These are phyloP conservation scores for Apocrypta bakeri DNA, from an alignment of 1,140 invertebrate species.

Conservation along the genomic window DNA sequence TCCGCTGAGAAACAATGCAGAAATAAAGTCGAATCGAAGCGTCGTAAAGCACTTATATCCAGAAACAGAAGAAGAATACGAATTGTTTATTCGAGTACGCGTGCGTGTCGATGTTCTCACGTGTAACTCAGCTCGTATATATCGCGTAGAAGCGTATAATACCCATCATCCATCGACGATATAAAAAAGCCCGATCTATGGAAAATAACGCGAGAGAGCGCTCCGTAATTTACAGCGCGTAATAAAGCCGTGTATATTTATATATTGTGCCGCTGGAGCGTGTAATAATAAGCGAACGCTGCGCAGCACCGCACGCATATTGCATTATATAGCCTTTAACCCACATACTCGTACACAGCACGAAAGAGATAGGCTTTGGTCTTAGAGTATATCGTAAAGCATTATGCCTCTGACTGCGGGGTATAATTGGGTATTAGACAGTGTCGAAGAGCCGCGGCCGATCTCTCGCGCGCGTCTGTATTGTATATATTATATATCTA, in stretches of 20 bases:
- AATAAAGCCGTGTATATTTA: slow-evolving; percentile 56
- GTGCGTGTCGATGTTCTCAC: slow-evolving; percentile 24
- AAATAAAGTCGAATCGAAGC: too few species aligned
- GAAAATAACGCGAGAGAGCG: slow-evolving; percentile 50
- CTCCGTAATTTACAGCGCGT: slow-evolving; percentile 49
- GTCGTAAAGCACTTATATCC: too few species aligned
- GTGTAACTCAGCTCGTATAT: slow-evolving; percentile 11
- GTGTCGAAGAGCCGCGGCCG: slow-evolving; percentile 8
- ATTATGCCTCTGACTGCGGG: slow-evolving; percentile 2
- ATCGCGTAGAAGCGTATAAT: background rate
- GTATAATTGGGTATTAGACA: slow-evolving; percentile 39
- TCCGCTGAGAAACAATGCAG: too few species aligned
- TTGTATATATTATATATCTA: too few species aligned
- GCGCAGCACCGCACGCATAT: slow-evolving; percentile 7
- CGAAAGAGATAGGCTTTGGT: background rate
- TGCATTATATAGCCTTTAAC: slow-evolving; percentile 20
- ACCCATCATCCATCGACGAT: background rate
- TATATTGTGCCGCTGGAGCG: slow-evolving; percentile 23
- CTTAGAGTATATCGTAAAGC: slow-evolving; percentile 12
- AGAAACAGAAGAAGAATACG: background rate
- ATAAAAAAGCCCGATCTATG: slow-evolving; percentile 54
- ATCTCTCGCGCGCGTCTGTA: too few species aligned
- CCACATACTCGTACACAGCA: background rate
- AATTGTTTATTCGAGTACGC: background rate
- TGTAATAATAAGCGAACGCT: background rate